Evolutionary conservation across 2,888 invertebrate species (phyloP), one percentile per base, ranked within the genome.

Genomic region (Drosophila fungiperda): DNA sequence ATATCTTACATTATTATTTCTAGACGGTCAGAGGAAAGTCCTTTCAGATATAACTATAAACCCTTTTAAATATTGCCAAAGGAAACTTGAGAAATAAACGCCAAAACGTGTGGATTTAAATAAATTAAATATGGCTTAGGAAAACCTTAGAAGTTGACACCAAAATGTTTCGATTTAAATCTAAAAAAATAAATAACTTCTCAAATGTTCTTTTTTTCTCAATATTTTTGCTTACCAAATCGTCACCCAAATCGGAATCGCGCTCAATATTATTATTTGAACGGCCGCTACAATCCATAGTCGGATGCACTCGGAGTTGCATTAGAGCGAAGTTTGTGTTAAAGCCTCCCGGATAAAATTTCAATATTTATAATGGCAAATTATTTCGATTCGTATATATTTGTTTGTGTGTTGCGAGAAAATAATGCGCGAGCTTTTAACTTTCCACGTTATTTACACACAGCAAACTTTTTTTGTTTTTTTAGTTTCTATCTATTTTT

Each of bases 211-310:
- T 40, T 54, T 20, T 38, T 45, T 42, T 38, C 53, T 45, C 23
- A 17, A 36, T 38, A 32, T 12, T 52, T 54, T 54, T 67, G 68
- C 87, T 87, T 89, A 88, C 87, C 87, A 88, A 79, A 73, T 89
- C 89, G 76, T 88, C 87, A 48, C 86, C 89, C 84, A 89, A 75
- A 76, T 89, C 89, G 74, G 88, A 89, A 81, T 88, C 89, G 42
- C 89, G 87, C 87, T 88, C 89, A 86, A 89, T 83, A 73, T 75
- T 87, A 78, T 79, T 87, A 71, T 74, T 79, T 79, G 89, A 89
- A 88, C 89, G 87, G 74, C 88, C 88, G 82, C 83, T 87, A 68
- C 87, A 89, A 78, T 87, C 87, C 87, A 87, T 87, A 77, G 76
- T 85, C 65, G 85, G 85, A 68, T 85, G 85, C 80, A 85, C 83